Percentiles rank a stretch among this genome's conserved stretches.
Evolutionary conservation across 2,113 vertebrate species (phyloP).

Genomic region (Phylloscopus trochilus): DNA sequence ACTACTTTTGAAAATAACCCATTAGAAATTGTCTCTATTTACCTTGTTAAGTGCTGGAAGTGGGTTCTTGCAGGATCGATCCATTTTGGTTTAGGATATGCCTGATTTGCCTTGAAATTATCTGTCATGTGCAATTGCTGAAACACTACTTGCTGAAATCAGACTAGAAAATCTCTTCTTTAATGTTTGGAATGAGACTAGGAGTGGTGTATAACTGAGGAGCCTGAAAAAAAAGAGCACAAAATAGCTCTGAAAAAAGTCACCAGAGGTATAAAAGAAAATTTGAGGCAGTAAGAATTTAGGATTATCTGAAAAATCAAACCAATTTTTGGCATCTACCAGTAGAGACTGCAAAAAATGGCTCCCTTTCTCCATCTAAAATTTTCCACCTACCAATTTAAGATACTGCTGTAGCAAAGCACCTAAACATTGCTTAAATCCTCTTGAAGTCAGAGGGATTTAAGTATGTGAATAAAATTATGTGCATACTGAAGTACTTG

Average conservation of each 20-base stretch:
- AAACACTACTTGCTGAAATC: not conserved
- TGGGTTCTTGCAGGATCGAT: not conserved
- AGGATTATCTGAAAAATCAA: not conserved
- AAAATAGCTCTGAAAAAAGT: not conserved
- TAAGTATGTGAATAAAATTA: slow-evolving; percentile 21
- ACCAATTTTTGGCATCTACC: not conserved
- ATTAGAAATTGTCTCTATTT: not conserved
- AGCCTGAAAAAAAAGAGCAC: not conserved
- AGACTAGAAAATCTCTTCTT: not conserved
- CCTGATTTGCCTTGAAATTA: not conserved
- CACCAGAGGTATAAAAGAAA: not conserved
- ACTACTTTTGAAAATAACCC: not conserved
- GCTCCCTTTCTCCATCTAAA: not conserved
- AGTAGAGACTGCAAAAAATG: not conserved
- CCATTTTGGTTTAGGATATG: not conserved
- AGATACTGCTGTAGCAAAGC: not conserved
- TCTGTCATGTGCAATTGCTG: not conserved
- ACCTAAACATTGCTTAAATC: slow-evolving; percentile 35
- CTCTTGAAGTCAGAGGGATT: slow-evolving; percentile 16
- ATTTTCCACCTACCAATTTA: not conserved
- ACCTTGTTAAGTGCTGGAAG: not conserved
- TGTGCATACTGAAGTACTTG: slow-evolving; percentile 14
- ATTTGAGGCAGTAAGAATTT: not conserved
- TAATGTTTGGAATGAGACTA: not conserved
- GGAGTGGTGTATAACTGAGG: not conserved